Conservation (phyloP, 53 echinoderm and acorn worm genomes). For the Astropecten irregularis region DNA sequence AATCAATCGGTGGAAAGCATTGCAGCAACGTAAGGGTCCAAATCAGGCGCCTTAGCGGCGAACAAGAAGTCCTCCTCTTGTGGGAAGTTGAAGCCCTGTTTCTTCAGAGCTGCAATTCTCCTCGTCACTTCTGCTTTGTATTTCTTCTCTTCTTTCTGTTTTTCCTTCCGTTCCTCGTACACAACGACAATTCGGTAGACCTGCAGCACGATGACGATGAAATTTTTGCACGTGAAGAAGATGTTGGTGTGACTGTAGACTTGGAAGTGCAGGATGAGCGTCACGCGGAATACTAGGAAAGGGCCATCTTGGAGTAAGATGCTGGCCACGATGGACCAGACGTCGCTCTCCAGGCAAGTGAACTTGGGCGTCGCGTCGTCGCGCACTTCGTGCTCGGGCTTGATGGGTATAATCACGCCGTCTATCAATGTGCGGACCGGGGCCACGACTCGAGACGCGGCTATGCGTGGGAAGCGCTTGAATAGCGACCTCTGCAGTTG, state of each 20-base stretch:
- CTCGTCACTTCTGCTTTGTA: conserved; percentile 34
- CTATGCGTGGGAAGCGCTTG: conserved; percentile 67
- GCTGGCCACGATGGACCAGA: conserved; percentile 82
- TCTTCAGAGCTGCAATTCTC: conserved; percentile 13
- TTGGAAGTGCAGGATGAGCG: conserved; percentile 70
- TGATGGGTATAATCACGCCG: conserved; percentile 66
- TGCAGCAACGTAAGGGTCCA: conserved; percentile 17
- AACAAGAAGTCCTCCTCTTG: background rate
- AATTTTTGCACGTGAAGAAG: conserved; percentile 91
- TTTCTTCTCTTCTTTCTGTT: conserved; percentile 38
- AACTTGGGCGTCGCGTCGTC: conserved; percentile 64
- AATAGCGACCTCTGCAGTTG: conserved; percentile 64
- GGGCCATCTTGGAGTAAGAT: conserved; percentile 85
- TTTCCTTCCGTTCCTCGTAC: conserved; percentile 49
- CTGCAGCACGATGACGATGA: conserved; percentile 76
- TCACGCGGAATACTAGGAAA: conserved; percentile 83
- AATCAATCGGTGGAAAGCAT: background rate
- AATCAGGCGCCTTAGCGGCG: background rate
- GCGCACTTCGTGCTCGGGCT: conserved; percentile 77
- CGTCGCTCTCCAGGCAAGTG: conserved; percentile 85
- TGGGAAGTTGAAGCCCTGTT: conserved; percentile 9
- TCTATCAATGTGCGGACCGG: conserved; percentile 1
- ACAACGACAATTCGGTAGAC: conserved; percentile 80
- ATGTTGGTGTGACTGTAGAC: conserved; percentile 79
- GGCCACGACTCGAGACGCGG: conserved; percentile 36